phyloP scores from a whole-genome alignment of 1,140 invertebrate genomes.

The Drosophila bipectinata region DNA sequence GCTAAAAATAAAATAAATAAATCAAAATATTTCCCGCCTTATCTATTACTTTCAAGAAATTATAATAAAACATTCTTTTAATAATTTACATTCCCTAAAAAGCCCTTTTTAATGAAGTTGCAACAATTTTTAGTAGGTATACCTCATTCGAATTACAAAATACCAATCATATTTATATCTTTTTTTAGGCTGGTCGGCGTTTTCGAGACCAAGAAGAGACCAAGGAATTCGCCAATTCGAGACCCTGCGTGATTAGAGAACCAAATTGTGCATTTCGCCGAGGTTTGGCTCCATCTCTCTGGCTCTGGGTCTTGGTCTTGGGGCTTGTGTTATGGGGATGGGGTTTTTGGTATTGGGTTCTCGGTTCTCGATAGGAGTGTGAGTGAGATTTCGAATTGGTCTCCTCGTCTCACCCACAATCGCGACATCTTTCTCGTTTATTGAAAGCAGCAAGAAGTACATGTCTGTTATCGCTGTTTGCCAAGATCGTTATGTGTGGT shows the following conservation, averaged over 20 bases:
- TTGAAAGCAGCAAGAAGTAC: constrained; percentile 44
- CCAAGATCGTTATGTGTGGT: constrained; percentile 59
- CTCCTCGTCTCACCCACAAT: constrained; percentile 49
- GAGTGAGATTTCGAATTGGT: constrained; percentile 47
- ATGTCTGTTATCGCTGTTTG: constrained; percentile 78
- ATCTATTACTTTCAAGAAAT: no score
- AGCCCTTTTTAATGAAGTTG: not conserved
- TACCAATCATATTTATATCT: constrained; percentile 3
- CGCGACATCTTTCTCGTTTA: constrained; percentile 33
- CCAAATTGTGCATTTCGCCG: constrained; percentile 71
- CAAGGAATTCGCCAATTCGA: constrained; percentile 70
- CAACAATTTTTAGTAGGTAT: not conserved
- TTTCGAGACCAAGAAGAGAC: constrained; percentile 16
- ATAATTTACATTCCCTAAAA: not conserved
- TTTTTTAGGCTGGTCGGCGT: constrained; percentile 20
- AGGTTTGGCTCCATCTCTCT: constrained; percentile 27
- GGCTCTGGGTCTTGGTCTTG: not conserved
- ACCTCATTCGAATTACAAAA: not conserved
- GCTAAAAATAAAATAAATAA: no score
- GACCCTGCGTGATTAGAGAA: constrained; percentile 77
- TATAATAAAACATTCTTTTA: not conserved
- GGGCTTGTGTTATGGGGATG: not conserved
- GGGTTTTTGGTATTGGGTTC: not conserved
- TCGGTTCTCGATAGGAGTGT: constrained; percentile 2
- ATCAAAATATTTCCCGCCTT: no score